A percentile compares a stretch with the other conserved stretches of the same genome.
Evolutionary conservation across 2,113 vertebrate genomes (phyloP).

Genomic region (Taurulus bubalis): DNA sequence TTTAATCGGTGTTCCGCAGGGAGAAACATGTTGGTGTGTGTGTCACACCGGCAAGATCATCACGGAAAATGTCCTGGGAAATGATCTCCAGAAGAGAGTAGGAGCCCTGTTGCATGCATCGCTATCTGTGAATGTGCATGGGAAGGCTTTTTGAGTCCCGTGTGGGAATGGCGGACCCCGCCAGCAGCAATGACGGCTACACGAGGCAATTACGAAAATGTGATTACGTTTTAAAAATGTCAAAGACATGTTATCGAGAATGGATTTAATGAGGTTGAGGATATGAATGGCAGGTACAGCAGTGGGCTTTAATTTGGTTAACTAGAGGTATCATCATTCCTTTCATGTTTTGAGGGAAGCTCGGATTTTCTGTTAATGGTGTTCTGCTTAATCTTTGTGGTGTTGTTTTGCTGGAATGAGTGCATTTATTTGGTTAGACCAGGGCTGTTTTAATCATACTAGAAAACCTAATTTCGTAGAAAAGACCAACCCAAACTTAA

Average conservation of each 20-base stretch:
- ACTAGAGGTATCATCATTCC: background rate
- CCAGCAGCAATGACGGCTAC: background rate
- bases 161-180: background rate
- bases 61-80: no score
- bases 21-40: no score
- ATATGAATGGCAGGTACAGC: background rate
- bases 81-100: no score
- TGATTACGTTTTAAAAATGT: background rate
- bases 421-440: background rate
- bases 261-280: background rate
- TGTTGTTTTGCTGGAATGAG: background rate
- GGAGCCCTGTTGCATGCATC: background rate
- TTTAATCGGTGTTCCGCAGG: no score
- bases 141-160: background rate
- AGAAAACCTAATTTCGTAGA: background rate
- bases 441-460: background rate
- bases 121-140: background rate
- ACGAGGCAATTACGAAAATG: background rate
- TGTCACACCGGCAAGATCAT: no score
- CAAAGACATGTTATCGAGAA: background rate
- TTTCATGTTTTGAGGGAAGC: background rate
- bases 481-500: slow-evolving; percentile 6
- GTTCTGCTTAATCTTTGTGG: background rate
- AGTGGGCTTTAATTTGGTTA: background rate
- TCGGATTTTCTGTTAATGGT: background rate